A percentile compares a stretch with the other conserved stretches of the same genome.
These are phyloP conservation scores for Eupithecia subumbrata DNA, from an alignment of 2,888 invertebrate species.

Conservation along the genomic window DNA sequence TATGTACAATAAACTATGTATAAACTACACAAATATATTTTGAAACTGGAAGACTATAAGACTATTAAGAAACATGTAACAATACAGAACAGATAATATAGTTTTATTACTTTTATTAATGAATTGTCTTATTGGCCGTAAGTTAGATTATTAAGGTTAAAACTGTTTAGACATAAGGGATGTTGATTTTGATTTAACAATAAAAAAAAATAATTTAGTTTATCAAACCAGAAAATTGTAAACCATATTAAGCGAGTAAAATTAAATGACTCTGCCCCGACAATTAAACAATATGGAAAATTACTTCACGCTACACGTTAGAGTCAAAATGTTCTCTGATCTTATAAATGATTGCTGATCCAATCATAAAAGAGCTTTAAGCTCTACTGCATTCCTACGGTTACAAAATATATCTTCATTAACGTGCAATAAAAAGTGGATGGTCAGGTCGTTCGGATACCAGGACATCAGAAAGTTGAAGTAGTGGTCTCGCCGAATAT, in stretches of 20 bases:
- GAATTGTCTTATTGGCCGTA: too few relatives aligned
- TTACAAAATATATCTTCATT: constrained; percentile 37
- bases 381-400: constrained; percentile 28
- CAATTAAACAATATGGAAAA: not conserved
- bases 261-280: too few relatives aligned
- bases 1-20: too few relatives aligned
- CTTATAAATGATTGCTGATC: constrained; percentile 16
- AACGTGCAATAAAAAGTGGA: constrained; percentile 38
- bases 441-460: constrained; percentile 48
- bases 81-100: not conserved
- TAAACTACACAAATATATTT: too few relatives aligned
- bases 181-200: not conserved
- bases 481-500: constrained; percentile 54
- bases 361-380: constrained; percentile 18
- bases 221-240: too few relatives aligned
- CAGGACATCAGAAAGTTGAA: constrained; percentile 69
- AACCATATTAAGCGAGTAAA: not conserved
- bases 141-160: too few relatives aligned
- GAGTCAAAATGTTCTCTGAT: constrained; percentile 3
- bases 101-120: not conserved
- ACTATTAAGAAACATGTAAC: not conserved
- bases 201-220: not conserved
- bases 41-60: not conserved
- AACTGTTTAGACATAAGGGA: too few relatives aligned
- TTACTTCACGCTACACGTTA: not conserved